A percentile compares a stretch with the other conserved stretches of the same genome.
Evolutionary conservation across 2,113 vertebrate species (phyloP).

Genomic region (Mormyrus iriodes): DNA sequence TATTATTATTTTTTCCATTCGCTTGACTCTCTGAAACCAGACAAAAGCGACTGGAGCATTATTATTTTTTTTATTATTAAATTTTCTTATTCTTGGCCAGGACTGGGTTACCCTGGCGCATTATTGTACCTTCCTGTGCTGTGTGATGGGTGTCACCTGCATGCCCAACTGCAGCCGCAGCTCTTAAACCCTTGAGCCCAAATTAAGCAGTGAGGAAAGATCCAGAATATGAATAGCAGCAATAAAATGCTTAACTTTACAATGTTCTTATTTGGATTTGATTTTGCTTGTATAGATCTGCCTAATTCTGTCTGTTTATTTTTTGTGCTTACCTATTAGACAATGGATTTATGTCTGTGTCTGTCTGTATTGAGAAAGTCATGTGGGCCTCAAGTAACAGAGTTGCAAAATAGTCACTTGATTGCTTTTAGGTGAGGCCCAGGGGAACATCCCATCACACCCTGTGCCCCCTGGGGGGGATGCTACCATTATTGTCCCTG

Average conservation of each 20-base stretch:
- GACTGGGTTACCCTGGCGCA: neutral
- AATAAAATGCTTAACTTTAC: neutral
- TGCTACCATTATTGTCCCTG: neutral
- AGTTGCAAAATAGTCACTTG: neutral
- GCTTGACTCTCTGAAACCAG: neutral
- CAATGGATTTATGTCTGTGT: neutral
- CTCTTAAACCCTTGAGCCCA: neutral
- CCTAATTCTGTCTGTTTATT: neutral
- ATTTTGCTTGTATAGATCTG: neutral
- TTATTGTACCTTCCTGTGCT: neutral
- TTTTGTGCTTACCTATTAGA: neutral
- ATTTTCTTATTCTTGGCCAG: neutral
- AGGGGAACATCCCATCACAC: neutral
- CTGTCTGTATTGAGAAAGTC: neutral
- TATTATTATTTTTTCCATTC: slow-evolving; percentile 2
- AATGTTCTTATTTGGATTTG: neutral
- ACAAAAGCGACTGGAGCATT: neutral
- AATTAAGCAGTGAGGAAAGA: neutral
- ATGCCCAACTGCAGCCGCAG: neutral
- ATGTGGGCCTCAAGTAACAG: neutral
- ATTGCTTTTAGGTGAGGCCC: neutral
- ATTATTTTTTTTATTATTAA: neutral
- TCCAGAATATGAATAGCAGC: neutral
- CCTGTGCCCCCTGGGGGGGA: neutral
- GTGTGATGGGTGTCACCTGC: neutral